Base-by-base conservation (phyloP, 2,888 invertebrate species). In the Lasioglossum zephyrum region DNA sequence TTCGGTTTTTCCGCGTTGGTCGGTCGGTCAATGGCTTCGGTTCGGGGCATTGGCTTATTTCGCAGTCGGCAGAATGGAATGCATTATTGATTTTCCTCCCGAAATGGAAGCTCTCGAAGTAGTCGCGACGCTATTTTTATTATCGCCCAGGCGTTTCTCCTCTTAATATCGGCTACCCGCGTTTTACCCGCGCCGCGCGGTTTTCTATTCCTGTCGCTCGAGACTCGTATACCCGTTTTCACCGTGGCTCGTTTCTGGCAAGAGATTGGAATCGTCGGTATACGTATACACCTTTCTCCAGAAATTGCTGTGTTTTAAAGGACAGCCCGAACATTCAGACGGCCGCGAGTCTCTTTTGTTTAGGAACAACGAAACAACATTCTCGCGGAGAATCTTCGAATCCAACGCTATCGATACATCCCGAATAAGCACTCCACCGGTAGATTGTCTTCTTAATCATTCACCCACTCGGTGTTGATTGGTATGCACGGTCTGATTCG, bases 61-160 rank as follows among this genome's bases (percentile, higher is more conserved):
- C 75, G 31, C 31, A 26, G 31, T 39, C 47, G 41, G 11, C 44
- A 16, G 39, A 41, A 44, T 26, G 47, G 41, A 36, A 39, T 77
- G 77, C 73, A 77, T 77, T 82, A 82, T 84, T 47, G 84, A 77
- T 73, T 72, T 77, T 66, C 63, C 73, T 66, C 53, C 77, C 60
- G 22, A 82, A 83, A 83, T 70, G 76, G 76, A 66, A 53, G 72
- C 41, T 76, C 63, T 72, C 53, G 66, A 47, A 76, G 73, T 63
- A 81, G 72, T 31, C 79, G 41, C 18, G 11, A 26, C 41, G 76
- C 72, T 83, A 83, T 83, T 83, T 81, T 83, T 76, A 77, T 81
- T 70, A 26, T 31, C 41, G n/a, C 60, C n/a, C 41, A 53, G 36
- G 44, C 72, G 60, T 81, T 82, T 63, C 81, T 39, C 78, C 18